These are phyloP conservation scores for Mormoops blainvillei DNA, from an alignment of 2,113 vertebrate species.

Conservation along the genomic window DNA sequence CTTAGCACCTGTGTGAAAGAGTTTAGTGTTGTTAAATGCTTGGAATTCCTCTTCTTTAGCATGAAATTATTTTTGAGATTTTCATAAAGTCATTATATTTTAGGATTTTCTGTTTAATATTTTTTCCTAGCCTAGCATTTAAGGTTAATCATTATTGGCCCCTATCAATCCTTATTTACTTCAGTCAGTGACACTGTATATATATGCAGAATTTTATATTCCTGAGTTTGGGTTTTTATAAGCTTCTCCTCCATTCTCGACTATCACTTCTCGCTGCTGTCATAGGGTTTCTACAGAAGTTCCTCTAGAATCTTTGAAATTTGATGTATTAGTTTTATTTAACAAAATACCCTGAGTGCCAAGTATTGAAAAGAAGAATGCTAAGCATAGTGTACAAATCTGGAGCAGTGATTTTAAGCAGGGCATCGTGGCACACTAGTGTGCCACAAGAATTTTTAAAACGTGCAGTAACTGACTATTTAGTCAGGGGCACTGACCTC, in stretches of 20 bases:
- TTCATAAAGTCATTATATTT: no score
- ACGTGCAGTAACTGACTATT: not conserved
- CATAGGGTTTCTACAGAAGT: not conserved
- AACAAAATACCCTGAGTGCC: not conserved
- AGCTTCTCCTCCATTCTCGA: not conserved
- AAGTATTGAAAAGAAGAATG: not conserved
- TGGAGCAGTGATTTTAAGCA: not conserved
- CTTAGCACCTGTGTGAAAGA: not conserved
- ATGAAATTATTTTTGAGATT: not conserved
- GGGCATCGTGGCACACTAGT: not conserved
- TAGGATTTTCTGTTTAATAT: not conserved
- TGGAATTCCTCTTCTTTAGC: not conserved
- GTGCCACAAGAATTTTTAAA: not conserved
- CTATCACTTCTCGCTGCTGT: not conserved
- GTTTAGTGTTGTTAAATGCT: constrained; percentile 9
- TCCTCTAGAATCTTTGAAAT: not conserved
- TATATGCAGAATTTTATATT: not conserved
- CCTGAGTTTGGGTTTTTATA: not conserved
- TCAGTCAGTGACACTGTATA: not conserved
- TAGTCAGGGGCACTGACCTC: not conserved
- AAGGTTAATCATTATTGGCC: not conserved
- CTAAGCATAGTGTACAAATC: not conserved
- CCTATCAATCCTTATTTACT: not conserved
- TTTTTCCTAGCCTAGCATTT: not conserved
- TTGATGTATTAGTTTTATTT: not conserved